Conservation (phyloP, 2,797 vertebrate species). For the Pantherophis vulpinus region DNA sequence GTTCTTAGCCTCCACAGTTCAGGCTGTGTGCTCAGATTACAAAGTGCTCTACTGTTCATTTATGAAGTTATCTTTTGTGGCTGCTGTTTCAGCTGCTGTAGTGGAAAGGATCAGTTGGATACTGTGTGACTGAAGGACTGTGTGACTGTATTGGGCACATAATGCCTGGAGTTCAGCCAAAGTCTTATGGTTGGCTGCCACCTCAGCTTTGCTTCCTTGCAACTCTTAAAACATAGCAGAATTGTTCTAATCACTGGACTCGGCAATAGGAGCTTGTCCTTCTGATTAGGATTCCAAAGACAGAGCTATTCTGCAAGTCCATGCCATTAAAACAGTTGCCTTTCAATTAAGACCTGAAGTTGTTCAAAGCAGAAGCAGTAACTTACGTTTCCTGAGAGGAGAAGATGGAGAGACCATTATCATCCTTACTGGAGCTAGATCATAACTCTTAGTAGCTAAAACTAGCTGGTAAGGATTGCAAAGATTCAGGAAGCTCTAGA, state of each 20-base stretch:
- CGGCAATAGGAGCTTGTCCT: accelerated
- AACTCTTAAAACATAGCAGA: neutral
- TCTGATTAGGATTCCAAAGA: neutral
- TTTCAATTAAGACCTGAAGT: neutral
- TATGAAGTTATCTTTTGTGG: conserved; percentile 51
- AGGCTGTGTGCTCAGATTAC: neutral
- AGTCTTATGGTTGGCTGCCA: neutral
- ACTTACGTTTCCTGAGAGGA: neutral
- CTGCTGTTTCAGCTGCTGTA: accelerated
- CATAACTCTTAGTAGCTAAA: neutral
- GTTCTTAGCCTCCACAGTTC: neutral
- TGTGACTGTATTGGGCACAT: neutral
- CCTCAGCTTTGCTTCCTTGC: neutral
- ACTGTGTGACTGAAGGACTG: neutral
- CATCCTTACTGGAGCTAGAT: too few species aligned
- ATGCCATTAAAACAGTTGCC: accelerated
- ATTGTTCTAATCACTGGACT: neutral
- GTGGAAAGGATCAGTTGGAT: neutral
- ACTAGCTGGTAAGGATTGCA: neutral
- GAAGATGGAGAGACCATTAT: too few species aligned
- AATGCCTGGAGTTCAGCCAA: conserved; percentile 9
- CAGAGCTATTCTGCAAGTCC: neutral
- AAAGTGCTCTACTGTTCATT: neutral
- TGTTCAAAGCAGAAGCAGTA: neutral
- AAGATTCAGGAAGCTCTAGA: neutral